Conservation (phyloP, 2,888 invertebrate species). For the Phoronis australis region DNA sequence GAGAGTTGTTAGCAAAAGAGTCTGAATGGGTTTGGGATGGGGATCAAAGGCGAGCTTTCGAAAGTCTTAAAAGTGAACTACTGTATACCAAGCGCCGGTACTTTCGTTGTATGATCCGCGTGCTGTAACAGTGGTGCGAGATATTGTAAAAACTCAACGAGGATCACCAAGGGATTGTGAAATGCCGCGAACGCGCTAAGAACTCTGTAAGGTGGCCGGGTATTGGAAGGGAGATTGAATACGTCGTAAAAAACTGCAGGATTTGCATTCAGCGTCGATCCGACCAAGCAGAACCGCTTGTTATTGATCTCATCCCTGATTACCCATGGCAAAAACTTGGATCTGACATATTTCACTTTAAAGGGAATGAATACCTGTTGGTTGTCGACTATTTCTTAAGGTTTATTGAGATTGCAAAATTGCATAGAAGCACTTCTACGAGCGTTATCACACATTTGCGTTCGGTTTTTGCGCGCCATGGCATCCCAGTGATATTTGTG, state of each 20-base stretch:
- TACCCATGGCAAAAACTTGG: conserved; percentile 22
- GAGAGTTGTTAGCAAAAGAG: conserved; percentile 11
- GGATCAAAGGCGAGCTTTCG: conserved; percentile 23
- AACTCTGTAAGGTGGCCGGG: conserved; percentile 19
- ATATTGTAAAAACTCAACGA: conserved; percentile 16
- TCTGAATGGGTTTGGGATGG: conserved; percentile 10
- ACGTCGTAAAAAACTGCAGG: conserved; percentile 14
- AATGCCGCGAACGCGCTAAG: conserved; percentile 19
- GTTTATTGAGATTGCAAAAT: conserved; percentile 14
- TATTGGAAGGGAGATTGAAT: conserved; percentile 9
- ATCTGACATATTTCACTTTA: conserved; percentile 20
- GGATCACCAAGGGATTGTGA: conserved; percentile 17
- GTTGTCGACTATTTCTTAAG: conserved; percentile 21
- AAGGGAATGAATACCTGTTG: conserved; percentile 13
- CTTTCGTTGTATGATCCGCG: conserved; percentile 35
- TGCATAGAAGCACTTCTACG: conserved; percentile 6
- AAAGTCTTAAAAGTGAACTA: conserved; percentile 30
- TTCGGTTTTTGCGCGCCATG: conserved; percentile 16
- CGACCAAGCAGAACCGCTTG: conserved; percentile 17
- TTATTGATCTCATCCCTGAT: conserved; percentile 15
- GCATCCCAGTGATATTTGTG: conserved; percentile 11
- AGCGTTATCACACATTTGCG: conserved; percentile 14
- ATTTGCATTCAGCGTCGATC: conserved; percentile 10
- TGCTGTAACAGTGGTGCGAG: conserved; percentile 16
- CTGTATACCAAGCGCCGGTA: conserved; percentile 27